Evolutionary conservation across 2,888 invertebrate genomes (phyloP), one percentile per base, ranked within the genome.

Genomic region (Steinernema scapterisci): DNA sequence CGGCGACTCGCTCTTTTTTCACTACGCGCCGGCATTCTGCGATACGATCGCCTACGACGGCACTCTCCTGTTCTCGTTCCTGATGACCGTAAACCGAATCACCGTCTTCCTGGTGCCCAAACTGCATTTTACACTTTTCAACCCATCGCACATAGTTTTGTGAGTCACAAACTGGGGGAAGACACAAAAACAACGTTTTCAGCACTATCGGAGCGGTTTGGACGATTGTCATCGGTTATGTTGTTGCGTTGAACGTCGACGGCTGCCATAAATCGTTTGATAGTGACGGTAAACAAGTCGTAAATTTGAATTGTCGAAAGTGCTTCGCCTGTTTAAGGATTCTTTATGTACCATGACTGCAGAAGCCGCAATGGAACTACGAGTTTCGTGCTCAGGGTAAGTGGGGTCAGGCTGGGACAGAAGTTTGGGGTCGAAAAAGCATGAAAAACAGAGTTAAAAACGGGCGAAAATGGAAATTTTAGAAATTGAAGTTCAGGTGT

Each of bases 1-100:
- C 70, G 77, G 77, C 51, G 46, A 77, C 21, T 44, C 77, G 13
- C 56, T 72, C 54, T 73, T 74, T 71, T 73, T 74, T 70, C 71
- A 73, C 23, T 78, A 74, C 70, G 74, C 70, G 21, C 44, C 73
- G 27, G 46, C 70, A 1, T 73, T 77, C 31, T 72, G 74, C 52
- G 77, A 77, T 44, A 77, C 77, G n/a, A 63, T 77, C 23, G 73
- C 77, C 19, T 77, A 77, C 63, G 77, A 77, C 54, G 73, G 72
- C 19, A 77, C 77, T 13, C 56, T 77, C 13, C 70, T 73, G 51
- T 77, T 77, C 45, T 77, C 77, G 25, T 52, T 72, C 11, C 43
- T 77, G 21, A 44, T 77, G 74, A 77, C 77, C 23, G 43, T 77
- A 48, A 77, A 77, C 70, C 77, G 77, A 9, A 23, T 77, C 19